Base-by-base conservation (phyloP, 2,888 invertebrate genomes). In the Oscheius sp. region DNA sequence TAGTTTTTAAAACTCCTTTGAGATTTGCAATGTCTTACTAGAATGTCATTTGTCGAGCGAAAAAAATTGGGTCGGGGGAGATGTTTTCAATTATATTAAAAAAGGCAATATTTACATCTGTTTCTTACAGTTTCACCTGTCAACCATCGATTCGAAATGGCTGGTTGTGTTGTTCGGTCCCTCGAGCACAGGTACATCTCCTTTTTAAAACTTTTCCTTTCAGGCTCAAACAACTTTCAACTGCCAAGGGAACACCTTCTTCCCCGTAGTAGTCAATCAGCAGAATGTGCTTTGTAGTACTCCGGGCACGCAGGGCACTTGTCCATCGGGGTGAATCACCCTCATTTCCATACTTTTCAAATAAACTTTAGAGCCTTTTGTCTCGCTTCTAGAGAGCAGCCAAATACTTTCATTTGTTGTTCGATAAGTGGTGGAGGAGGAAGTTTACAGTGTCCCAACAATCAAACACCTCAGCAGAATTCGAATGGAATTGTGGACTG, bases 391-490 rank as follows among this genome's bases (percentile, higher is more conserved):
- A 20, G 32, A 3, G 36, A 32, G 2, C 33, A 32, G 22, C 6
- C 30, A 32, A 33, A 54, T 9, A 12, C 36, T 54, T 54, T 54
- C 33, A 67, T 67, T 33, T 67, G 67, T 54, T 83, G 83, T 59
- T 78, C 78, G 30, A 75, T 68, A n/a, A 67, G 59, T 44, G 22
- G 70, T 6, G 54, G 73, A 3, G 51, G 72, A 6, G 51, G 17
- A 5, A 59, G 68, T 22, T 83, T 82, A n/a, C 67, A 75, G 12
- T 81, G 81, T 50, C 81, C 81, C 30, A 62, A 62, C 22, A 62
- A 49, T 47, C 32, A 20, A 33, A 41, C 71, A 6, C 75, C 83
- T 32, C 82, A 83, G 56, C 70, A 81, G 22, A 75, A 80, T 1
- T 41, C 61, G 2, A 63, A 44, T 24, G 81, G 80, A n/a, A 30